Conservation (phyloP, 2,797 vertebrate species). For the Paedocypris micromegethes region DNA sequence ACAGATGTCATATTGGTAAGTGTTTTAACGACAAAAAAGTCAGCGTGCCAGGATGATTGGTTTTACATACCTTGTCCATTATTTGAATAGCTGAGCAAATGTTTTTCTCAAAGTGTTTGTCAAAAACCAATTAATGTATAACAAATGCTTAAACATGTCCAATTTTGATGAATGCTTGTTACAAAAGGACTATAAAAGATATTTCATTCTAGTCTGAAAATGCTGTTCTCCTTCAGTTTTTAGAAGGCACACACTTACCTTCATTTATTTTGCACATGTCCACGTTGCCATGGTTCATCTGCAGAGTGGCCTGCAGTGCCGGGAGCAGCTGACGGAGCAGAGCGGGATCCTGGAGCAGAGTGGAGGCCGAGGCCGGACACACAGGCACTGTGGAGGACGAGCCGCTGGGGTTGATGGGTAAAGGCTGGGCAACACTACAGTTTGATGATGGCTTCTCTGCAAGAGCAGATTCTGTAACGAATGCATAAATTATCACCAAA, state of each 20-base stretch:
- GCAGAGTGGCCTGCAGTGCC: conserved; percentile 93
- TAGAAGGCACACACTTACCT: conserved; percentile 66
- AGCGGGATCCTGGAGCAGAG: conserved; percentile 94
- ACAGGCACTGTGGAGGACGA: conserved; percentile 77
- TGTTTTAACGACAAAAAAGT: too few relatives aligned
- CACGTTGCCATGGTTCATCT: conserved; percentile 95
- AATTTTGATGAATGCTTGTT: not conserved
- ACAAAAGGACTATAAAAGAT: too few relatives aligned
- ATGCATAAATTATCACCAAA: not conserved
- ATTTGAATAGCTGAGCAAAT: too few relatives aligned
- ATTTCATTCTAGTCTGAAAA: too few relatives aligned
- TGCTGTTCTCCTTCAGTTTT: not conserved
- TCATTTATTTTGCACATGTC: conserved; percentile 98
- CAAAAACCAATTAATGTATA: too few relatives aligned
- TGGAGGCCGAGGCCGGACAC: conserved; percentile 74
- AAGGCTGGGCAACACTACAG: conserved; percentile 70
- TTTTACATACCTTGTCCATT: too few relatives aligned
- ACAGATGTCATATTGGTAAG: too few relatives aligned
- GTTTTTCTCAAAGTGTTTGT: too few relatives aligned
- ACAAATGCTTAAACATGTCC: not conserved
- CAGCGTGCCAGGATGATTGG: too few relatives aligned
- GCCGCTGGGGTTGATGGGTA: conserved; percentile 58
- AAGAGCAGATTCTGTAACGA: conserved; percentile 76
- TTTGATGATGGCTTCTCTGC: conserved; percentile 85
- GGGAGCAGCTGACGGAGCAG: conserved; percentile 94